Base-by-base conservation (phyloP, 2,797 vertebrate species). In the Diceros bicornis region DNA sequence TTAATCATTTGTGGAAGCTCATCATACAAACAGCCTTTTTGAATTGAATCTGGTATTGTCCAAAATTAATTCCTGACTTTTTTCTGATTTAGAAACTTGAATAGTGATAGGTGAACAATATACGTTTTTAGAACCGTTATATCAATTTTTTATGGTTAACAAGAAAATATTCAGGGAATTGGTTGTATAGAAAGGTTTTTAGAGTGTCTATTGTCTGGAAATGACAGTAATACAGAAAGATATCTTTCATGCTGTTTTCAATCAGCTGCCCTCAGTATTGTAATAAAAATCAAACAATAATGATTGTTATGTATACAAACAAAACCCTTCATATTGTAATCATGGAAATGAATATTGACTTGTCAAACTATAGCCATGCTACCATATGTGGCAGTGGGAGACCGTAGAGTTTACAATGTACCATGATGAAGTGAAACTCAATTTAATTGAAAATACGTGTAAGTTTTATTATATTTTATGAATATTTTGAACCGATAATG, bases 231-330 rank as follows among this genome's bases (percentile, higher is more conserved):
- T 83, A 16, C 1, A 88, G 59, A n/a, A 81, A 86, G 66, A 91
- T 66, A 79, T 27, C 37, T 87, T 94, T 66, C 77, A 62, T 75
- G 47, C 62, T 95, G 78, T 97, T 96, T 97, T 88, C 37, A 96
- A 87, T 95, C 75, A 91, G 27, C 47, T 66, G 1, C 52, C 88
- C 17, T 87, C 27, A 55, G 21, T 59, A 41, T 84, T 66, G n/a
- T 84, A 91, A 94, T 72, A 85, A 96, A 95, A 97, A 89, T 78
- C 50, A 96, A 50, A 86, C 78, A 91, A 57, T 50, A 95, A 81
- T 74, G 75, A 85, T 64, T 87, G 17, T 50, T 88, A 95, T 89
- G 13, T 95, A 69, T 55, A 94, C 74, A 96, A 72, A 89, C 50
- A 94, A 94, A 89, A 69, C 11, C 1, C 12, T 34, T 89, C 27